These are phyloP conservation scores for Tenodera sinensis DNA, from an alignment of 2,888 invertebrate species.

Conservation along the genomic window DNA sequence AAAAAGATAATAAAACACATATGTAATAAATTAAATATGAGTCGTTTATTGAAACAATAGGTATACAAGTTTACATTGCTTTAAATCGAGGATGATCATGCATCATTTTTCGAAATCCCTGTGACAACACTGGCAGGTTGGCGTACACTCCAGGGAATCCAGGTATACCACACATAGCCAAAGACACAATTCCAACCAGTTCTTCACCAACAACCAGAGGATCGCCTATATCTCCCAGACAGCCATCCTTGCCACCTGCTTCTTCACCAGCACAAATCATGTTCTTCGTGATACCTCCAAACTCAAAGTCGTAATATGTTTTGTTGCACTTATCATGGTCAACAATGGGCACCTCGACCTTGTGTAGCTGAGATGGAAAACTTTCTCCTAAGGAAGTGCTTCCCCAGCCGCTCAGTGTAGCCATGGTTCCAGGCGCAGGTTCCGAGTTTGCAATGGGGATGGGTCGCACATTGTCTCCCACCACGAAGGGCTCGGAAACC, in stretches of 20 bases:
- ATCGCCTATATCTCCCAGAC: slow-evolving; percentile 50
- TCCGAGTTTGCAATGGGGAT: background rate
- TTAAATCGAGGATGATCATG: too few species aligned
- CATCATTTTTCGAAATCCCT: too few species aligned
- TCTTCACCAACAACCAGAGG: slow-evolving; percentile 37
- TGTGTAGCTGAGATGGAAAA: slow-evolving; percentile 37
- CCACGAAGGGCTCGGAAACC: background rate
- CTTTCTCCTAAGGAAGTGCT: slow-evolving; percentile 28
- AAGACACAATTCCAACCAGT: slow-evolving; percentile 44
- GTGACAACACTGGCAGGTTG: slow-evolving; percentile 4
- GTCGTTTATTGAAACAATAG: too few species aligned
- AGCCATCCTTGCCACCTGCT: slow-evolving; percentile 51
- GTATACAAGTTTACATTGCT: too few species aligned
- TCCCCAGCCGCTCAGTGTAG: slow-evolving; percentile 42
- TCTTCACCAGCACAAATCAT: slow-evolving; percentile 53
- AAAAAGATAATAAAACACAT: too few species aligned
- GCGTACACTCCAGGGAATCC: slow-evolving; percentile 34
- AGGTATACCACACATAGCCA: slow-evolving; percentile 42
- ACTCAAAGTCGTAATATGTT: slow-evolving; percentile 36
- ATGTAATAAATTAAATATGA: too few species aligned
- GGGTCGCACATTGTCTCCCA: background rate
- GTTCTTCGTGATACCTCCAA: slow-evolving; percentile 38
- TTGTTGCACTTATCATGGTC: slow-evolving; percentile 37
- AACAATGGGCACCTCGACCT: slow-evolving; percentile 39
- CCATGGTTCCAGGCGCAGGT: background rate